These are phyloP conservation scores for Drosophila ezoana DNA, from an alignment of 2,888 invertebrate species.

Conservation along the genomic window DNA sequence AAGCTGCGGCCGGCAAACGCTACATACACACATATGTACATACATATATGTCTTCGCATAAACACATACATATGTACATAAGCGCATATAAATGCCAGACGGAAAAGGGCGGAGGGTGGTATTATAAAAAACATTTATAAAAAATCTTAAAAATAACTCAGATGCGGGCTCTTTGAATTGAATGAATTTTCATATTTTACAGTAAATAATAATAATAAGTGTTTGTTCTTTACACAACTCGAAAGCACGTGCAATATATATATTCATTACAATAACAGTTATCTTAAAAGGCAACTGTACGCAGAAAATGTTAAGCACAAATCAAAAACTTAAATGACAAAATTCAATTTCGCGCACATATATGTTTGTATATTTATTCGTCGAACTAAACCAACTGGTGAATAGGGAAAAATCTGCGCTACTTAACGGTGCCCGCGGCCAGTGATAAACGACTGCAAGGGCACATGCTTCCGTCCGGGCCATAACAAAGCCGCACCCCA, in stretches of 20 bases:
- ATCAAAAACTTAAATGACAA: too few species aligned
- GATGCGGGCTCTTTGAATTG: slow-evolving; percentile 6
- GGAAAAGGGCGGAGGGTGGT: too few species aligned
- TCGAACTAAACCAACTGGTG: not conserved
- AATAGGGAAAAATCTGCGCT: not conserved
- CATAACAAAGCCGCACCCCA: slow-evolving; percentile 62
- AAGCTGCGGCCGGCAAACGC: slow-evolving; percentile 60
- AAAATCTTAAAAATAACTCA: not conserved
- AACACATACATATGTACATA: not conserved
- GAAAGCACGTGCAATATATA: too few species aligned
- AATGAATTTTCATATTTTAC: too few species aligned
- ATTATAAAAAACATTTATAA: too few species aligned
- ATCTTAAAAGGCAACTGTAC: too few species aligned
- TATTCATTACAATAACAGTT: too few species aligned
- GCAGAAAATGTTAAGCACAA: too few species aligned
- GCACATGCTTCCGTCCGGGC: slow-evolving; percentile 49
- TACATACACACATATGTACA: not conserved
- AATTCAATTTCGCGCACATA: not conserved
- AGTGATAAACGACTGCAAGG: slow-evolving; percentile 26
- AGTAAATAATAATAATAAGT: too few species aligned
- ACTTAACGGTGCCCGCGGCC: slow-evolving; percentile 9
- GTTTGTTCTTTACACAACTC: too few species aligned
- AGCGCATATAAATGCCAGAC: not conserved
- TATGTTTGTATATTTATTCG: not conserved
- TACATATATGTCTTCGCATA: too few species aligned